phyloP scores from a whole-genome alignment of 2,888 invertebrate species.

The Xestia sexstrigata region DNA sequence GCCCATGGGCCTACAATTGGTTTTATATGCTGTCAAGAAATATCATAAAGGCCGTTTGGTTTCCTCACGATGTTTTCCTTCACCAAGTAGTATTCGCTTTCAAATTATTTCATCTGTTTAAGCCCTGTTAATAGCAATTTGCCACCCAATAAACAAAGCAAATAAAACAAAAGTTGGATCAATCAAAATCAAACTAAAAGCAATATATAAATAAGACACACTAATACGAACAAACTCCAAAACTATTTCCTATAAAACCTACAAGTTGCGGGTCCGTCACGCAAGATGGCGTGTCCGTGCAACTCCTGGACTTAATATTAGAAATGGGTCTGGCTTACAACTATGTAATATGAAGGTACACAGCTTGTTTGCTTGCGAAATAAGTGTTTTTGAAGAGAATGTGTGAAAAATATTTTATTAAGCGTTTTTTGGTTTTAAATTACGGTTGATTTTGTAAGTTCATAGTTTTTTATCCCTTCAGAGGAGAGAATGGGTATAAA shows the following conservation, averaged over 20 bases:
- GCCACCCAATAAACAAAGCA: background rate
- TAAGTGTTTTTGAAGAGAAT: conserved; percentile 15
- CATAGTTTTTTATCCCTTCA: no score
- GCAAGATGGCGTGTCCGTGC: conserved; percentile 70
- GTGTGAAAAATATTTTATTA: background rate
- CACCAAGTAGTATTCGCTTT: no score
- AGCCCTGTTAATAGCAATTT: background rate
- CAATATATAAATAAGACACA: conserved; percentile 9
- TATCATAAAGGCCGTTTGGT: no score
- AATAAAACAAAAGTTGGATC: background rate
- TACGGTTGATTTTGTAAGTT: no score
- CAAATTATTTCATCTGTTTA: no score
- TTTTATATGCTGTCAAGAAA: no score
- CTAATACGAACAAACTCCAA: background rate
- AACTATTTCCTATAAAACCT: conserved; percentile 30
- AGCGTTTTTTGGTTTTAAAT: background rate
- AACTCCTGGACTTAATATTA: conserved; percentile 58
- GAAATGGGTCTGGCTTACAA: conserved; percentile 55
- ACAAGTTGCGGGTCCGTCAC: conserved; percentile 59
- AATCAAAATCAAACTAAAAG: conserved; percentile 26
- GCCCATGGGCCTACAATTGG: no score
- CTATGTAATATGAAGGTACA: conserved; percentile 25
- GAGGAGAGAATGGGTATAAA: background rate
- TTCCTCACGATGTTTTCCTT: no score
- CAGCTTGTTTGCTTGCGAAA: conserved; percentile 26